These are phyloP conservation scores for Orchestes rusci DNA, from an alignment of 2,888 invertebrate species.

Conservation along the genomic window DNA sequence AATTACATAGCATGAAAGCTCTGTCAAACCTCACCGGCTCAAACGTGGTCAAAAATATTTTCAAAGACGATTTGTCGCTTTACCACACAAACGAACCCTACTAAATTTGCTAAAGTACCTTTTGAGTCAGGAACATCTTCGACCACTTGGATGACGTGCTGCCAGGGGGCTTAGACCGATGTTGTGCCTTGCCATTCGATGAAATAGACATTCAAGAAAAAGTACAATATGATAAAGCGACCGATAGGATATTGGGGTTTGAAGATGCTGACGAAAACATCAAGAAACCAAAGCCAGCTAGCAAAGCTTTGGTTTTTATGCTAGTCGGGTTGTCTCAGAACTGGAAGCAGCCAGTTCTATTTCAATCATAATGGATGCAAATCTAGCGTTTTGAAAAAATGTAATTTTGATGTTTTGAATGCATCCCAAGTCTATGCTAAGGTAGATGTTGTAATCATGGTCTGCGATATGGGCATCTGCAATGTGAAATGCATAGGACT, in stretches of 20 bases:
- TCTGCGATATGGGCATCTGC: slow-evolving; percentile 24
- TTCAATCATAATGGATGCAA: slow-evolving; percentile 19
- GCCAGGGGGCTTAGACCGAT: slow-evolving; percentile 9
- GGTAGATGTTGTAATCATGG: slow-evolving; percentile 16
- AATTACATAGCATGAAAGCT: slow-evolving; percentile 13
- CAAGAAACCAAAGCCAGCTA: too few species aligned
- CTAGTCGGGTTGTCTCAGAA: slow-evolving; percentile 3
- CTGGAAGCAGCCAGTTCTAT: slow-evolving; percentile 28
- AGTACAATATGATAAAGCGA: slow-evolving; percentile 17
- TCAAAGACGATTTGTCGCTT: slow-evolving; percentile 17
- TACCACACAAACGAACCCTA: slow-evolving; percentile 20
- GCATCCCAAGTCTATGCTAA: slow-evolving; percentile 13
- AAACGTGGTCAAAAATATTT: too few species aligned
- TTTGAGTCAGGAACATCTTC: too few species aligned
- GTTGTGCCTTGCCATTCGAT: too few species aligned
- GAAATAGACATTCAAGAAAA: slow-evolving; percentile 27
- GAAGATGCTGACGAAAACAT: neutral
- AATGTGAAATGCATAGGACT: slow-evolving; percentile 19
- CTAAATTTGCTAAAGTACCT: neutral
- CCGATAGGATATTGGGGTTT: slow-evolving; percentile 14
- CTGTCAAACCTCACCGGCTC: slow-evolving; percentile 10
- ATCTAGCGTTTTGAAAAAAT: slow-evolving; percentile 8
- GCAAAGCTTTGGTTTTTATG: slow-evolving; percentile 18
- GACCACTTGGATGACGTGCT: too few species aligned
- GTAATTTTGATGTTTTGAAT: slow-evolving; percentile 17